Percentiles rank a stretch among this genome's conserved stretches.
These are phyloP conservation scores for Oeneis ivallda DNA, from an alignment of 2,888 invertebrate genomes.

Conservation along the genomic window DNA sequence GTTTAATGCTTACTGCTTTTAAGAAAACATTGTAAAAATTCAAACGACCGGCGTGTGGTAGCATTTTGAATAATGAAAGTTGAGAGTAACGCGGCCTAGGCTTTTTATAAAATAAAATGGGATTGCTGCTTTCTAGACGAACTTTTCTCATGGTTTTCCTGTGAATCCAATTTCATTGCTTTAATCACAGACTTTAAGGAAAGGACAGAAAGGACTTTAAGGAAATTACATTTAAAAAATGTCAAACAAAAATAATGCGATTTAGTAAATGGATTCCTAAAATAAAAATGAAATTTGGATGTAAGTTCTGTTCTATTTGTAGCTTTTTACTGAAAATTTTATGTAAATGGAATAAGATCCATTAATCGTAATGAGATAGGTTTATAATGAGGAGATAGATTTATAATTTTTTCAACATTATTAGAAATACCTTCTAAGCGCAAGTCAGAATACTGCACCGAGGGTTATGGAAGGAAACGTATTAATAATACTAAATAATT, in stretches of 20 bases:
- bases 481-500: no score
- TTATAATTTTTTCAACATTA: no score
- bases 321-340: no score
- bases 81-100: conserved; percentile 12
- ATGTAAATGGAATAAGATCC: no score
- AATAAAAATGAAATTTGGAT: neutral
- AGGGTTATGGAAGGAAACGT: no score
- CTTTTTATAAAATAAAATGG: conserved; percentile 17
- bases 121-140: conserved; percentile 9
- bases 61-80: conserved; percentile 24
- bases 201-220: neutral
- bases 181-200: no score
- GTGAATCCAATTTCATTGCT: neutral
- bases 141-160: neutral
- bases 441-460: no score
- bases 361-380: no score
- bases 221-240: neutral
- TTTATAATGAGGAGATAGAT: no score
- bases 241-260: neutral
- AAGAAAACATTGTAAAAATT: conserved; percentile 29
- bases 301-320: no score
- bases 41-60: conserved; percentile 24
- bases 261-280: neutral
- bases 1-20: conserved; percentile 28
- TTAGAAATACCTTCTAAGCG: no score